phyloP scores from a whole-genome alignment of 2,113 vertebrate genomes.

The Anas platyrhynchos region DNA sequence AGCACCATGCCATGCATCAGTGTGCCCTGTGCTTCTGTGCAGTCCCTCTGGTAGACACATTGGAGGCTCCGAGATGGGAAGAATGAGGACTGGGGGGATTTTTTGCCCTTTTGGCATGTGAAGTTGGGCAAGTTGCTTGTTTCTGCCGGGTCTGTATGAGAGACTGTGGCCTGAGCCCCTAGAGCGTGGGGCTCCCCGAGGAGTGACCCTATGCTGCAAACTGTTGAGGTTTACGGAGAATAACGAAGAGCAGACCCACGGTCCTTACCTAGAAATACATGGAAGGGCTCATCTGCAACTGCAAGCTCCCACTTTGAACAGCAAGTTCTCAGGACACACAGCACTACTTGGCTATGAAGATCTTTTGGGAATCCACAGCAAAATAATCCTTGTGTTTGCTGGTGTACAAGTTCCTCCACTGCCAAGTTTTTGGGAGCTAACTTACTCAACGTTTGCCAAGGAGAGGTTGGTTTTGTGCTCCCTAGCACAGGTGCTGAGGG shows the following conservation, averaged over 20 bases:
- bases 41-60: background rate
- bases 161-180: background rate
- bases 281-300: background rate
- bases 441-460: accelerated
- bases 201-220: background rate
- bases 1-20: accelerated
- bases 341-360: background rate
- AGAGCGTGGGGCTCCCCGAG: background rate
- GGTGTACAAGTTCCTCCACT: background rate
- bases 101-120: background rate
- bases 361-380: background rate
- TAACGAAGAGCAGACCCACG: background rate
- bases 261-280: background rate
- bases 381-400: background rate
- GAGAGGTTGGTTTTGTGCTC: background rate
- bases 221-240: background rate
- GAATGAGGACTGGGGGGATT: background rate
- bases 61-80: background rate
- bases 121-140: background rate
- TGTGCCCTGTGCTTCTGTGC: background rate
- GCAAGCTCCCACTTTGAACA: background rate
- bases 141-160: no score
- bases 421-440: background rate
- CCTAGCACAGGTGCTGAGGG: background rate
- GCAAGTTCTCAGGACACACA: background rate